Evolutionary conservation across 2,888 invertebrate genomes (phyloP).

Genomic region (Athalia rosae): DNA sequence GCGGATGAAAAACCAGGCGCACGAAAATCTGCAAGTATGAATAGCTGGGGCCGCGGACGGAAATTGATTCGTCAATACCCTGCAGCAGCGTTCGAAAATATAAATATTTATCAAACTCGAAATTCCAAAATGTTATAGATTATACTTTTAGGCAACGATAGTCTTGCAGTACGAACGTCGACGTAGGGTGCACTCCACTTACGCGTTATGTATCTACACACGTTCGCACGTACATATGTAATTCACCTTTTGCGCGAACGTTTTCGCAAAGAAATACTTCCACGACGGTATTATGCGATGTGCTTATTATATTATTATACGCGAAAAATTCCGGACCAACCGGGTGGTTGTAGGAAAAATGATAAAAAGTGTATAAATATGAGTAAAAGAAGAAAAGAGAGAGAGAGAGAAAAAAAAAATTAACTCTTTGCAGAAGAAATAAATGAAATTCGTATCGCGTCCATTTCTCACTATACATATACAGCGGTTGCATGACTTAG

Average conservation of each 20-base stretch:
- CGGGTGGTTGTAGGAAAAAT: background rate
- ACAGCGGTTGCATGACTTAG: too few relatives aligned
- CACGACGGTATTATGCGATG: too few relatives aligned
- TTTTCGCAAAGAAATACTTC: too few relatives aligned
- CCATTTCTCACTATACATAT: background rate
- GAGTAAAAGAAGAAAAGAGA: background rate
- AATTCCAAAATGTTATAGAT: background rate
- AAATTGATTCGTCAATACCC: conserved; percentile 30
- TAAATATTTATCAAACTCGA: conserved; percentile 19
- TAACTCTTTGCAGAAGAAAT: conserved; percentile 4
- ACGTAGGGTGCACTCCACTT: background rate
- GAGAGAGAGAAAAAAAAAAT: background rate
- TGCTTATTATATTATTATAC: too few relatives aligned
- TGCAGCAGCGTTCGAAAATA: background rate
- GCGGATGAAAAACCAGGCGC: background rate
- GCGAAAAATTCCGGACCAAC: too few relatives aligned
- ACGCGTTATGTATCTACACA: conserved; percentile 10
- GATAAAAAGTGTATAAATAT: background rate
- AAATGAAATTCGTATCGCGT: conserved; percentile 13
- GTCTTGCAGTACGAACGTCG: background rate
- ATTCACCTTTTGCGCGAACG: background rate
- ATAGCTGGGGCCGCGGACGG: conserved; percentile 5
- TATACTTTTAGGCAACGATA: background rate
- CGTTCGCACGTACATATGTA: background rate
- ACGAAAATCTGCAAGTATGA: conserved; percentile 25